A percentile compares a stretch with the other conserved stretches of the same genome.
These are phyloP conservation scores for Mastomys coucha DNA, from an alignment of 2,113 vertebrate species.

Conservation along the genomic window DNA sequence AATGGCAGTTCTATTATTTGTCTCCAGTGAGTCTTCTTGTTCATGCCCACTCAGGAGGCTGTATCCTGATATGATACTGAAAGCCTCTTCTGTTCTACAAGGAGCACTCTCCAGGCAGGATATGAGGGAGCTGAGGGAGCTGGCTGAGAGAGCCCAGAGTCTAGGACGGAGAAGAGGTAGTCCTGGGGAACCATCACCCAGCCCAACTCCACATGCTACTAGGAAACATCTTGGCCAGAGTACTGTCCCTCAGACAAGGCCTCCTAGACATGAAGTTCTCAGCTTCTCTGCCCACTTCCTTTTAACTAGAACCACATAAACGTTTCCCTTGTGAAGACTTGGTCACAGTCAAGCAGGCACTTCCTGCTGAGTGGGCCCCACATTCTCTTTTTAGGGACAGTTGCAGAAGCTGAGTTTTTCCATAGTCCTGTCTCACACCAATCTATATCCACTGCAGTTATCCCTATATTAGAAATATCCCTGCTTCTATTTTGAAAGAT, in stretches of 20 bases:
- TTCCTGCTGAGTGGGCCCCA: not conserved
- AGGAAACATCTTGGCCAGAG: too few relatives aligned
- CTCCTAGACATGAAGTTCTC: not conserved
- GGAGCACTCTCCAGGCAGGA: not conserved
- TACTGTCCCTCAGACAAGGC: too few relatives aligned
- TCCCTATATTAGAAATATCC: not conserved
- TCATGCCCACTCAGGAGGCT: not conserved
- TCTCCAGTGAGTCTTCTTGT: not conserved
- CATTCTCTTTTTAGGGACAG: not conserved
- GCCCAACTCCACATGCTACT: not conserved
- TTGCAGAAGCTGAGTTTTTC: not conserved
- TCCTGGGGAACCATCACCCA: too few relatives aligned
- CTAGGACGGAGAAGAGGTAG: not conserved
- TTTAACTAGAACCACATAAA: not conserved
- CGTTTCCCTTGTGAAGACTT: not conserved
- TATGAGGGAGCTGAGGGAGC: not conserved
- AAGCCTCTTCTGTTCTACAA: not conserved
- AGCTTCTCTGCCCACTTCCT: not conserved
- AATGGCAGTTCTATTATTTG: not conserved
- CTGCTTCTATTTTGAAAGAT: not conserved
- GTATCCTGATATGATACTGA: not conserved
- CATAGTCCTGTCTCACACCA: not conserved
- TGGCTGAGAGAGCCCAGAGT: not conserved
- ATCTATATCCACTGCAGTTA: not conserved
- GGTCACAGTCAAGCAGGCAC: not conserved